Evolutionary conservation across 2,888 invertebrate genomes (phyloP), one percentile per base, ranked within the genome.

Genomic region (Caenorhabditis sp.): DNA sequence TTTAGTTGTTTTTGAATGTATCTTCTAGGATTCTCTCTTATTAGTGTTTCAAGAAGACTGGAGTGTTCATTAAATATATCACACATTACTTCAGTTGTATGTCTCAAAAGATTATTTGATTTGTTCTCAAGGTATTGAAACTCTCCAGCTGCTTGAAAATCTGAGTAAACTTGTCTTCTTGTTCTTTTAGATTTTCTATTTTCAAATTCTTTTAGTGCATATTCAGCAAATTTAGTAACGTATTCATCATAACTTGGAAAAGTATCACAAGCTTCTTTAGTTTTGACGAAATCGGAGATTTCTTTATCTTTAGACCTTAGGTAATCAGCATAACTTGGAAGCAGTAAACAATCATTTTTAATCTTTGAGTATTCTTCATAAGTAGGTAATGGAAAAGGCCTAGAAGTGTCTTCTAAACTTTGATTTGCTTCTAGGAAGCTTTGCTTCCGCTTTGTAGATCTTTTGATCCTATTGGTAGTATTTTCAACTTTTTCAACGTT

Each of bases 161-260:
- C 46, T 46, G 46, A 46, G 46, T 46, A 46, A 46, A 46, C 46
- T 46, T 46, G 46, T 20, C 46, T 46, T 46, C 20, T 46, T 8
- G 46, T 46, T 46, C 46, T 46, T 46, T 46, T 8, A 46, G 20
- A 46, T 46, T 52, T 52, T 52, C 53, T 52, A 32, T 52, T 52
- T 52, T 30, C 35, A 27, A 52, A 52, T 52, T 52, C 35, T 52
- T 30, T 20, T 8, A 52, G 17, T 27, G 53, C 53, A 52, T 52
- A 52, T 52, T 52, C 30, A 52, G 53, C 53, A 52, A 52, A 52
- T 52, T 35, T 52, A 65, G 35, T 68, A 46, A 65, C 41, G 56
- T 59, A 65, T 62, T 66, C 66, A 66, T 66, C 62, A 66, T 66
- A 66, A 30, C 43, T 66, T 66, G 66, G 66, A 62, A 63, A 63